Percentiles rank a stretch among this genome's conserved stretches.
These are phyloP conservation scores for Urocynchramus pylzowi DNA, from an alignment of 2,113 vertebrate genomes.

Conservation along the genomic window DNA sequence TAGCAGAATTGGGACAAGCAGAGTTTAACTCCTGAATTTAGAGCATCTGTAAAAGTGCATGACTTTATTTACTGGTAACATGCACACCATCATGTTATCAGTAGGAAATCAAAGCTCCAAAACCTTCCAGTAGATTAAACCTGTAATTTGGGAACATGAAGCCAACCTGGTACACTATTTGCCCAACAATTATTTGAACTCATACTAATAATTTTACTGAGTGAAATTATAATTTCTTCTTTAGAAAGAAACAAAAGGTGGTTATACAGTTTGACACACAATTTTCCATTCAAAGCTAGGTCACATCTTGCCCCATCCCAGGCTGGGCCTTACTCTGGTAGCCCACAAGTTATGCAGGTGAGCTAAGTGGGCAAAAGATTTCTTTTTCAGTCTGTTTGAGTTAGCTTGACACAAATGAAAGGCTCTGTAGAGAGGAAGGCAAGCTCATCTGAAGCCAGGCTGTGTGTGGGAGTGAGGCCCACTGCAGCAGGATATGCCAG, in stretches of 20 bases:
- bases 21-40: neutral
- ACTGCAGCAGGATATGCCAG: neutral
- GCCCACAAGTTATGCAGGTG: accelerated
- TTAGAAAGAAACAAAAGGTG: neutral
- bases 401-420: neutral
- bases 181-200: neutral
- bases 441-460: neutral
- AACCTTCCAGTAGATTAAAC: neutral
- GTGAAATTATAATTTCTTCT: neutral
- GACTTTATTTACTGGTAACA: neutral
- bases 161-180: neutral
- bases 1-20: neutral
- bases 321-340: neutral
- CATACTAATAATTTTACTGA: neutral
- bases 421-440: neutral
- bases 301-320: neutral
- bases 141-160: neutral
- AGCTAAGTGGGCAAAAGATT: neutral
- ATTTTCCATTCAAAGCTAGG: neutral
- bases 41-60: neutral
- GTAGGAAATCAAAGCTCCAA: neutral
- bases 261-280: neutral
- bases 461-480: neutral
- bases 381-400: neutral
- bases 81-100: neutral